Conservation (phyloP, 2,797 vertebrate genomes). For the Potorous gilbertii region DNA sequence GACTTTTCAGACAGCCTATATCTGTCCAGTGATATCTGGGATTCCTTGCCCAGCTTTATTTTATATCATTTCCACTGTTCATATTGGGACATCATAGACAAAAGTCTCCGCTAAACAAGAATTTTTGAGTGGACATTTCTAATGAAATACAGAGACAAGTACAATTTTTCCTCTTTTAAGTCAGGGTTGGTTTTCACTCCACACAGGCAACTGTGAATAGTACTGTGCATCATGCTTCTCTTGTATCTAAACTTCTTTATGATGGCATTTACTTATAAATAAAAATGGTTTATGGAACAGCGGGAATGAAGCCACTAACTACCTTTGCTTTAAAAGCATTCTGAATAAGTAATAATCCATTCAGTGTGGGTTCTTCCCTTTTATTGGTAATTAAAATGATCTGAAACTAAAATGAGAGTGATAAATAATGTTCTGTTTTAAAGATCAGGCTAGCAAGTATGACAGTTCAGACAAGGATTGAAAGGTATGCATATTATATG, state of each 20-base stretch:
- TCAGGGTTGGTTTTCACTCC: slow-evolving; percentile 37
- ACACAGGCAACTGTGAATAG: slow-evolving; percentile 5
- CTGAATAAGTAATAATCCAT: slow-evolving; percentile 45
- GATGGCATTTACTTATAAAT: slow-evolving; percentile 67
- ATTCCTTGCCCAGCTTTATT: slow-evolving; percentile 4
- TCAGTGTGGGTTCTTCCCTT: slow-evolving; percentile 66
- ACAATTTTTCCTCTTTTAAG: slow-evolving; percentile 28
- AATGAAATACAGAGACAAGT: slow-evolving; percentile 13
- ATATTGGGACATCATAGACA: background rate
- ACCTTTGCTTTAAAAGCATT: slow-evolving; percentile 65
- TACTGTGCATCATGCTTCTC: slow-evolving; percentile 41
- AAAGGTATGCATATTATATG: slow-evolving; percentile 41
- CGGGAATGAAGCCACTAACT: slow-evolving; percentile 62
- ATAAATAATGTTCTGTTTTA: slow-evolving; percentile 71
- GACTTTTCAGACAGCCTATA: background rate
- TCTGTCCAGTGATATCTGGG: background rate
- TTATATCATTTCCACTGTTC: background rate
- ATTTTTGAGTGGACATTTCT: background rate
- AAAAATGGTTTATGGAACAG: slow-evolving; percentile 63
- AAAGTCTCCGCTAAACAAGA: background rate
- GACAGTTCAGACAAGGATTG: slow-evolving; percentile 46
- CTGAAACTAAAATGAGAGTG: slow-evolving; percentile 68
- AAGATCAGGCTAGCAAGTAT: slow-evolving; percentile 58
- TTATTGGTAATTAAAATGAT: slow-evolving; percentile 77
- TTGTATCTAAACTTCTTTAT: slow-evolving; percentile 59